These are phyloP conservation scores for Chromobotia macracanthus DNA, from an alignment of 2,797 vertebrate species.

Conservation along the genomic window DNA sequence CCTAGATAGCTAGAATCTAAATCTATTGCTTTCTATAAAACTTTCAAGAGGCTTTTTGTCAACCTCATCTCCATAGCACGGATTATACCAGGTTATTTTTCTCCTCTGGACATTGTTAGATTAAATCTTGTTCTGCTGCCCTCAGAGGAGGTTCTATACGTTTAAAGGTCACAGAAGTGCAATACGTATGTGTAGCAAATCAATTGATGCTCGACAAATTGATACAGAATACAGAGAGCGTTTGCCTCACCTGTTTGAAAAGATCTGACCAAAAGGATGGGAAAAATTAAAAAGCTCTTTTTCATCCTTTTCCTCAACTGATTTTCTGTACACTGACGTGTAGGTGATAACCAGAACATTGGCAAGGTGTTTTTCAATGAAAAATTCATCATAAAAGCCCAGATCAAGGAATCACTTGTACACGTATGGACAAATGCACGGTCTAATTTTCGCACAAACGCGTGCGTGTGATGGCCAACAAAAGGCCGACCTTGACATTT, in stretches of 20 bases:
- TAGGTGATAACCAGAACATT: constrained; percentile 28
- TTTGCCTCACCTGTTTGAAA: constrained; percentile 36
- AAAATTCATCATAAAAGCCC: constrained; percentile 21
- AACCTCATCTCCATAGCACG: neutral
- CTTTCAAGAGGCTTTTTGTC: constrained; percentile 6
- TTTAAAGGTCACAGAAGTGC: constrained; percentile 36
- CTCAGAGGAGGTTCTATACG: constrained; percentile 11
- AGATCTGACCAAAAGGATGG: constrained; percentile 18
- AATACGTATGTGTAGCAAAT: constrained; percentile 29
- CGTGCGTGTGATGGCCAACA: constrained; percentile 3
- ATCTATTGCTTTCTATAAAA: neutral
- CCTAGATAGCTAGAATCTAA: neutral
- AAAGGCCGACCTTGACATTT: constrained; percentile 46
- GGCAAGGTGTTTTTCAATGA: constrained; percentile 32
- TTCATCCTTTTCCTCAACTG: constrained; percentile 18
- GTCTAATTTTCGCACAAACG: constrained; percentile 37
- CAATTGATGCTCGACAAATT: constrained; percentile 31
- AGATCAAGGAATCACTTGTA: constrained; percentile 29
- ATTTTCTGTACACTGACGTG: constrained; percentile 15
- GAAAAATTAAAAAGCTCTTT: constrained; percentile 26
- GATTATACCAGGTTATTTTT: constrained; percentile 1
- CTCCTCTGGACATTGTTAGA: constrained; percentile 16
- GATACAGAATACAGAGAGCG: constrained; percentile 2
- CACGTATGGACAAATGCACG: constrained; percentile 53
- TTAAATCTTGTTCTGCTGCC: constrained; percentile 19